These are phyloP conservation scores for Probosciger aterrimus DNA, from an alignment of 2,113 vertebrate genomes.

Conservation along the genomic window DNA sequence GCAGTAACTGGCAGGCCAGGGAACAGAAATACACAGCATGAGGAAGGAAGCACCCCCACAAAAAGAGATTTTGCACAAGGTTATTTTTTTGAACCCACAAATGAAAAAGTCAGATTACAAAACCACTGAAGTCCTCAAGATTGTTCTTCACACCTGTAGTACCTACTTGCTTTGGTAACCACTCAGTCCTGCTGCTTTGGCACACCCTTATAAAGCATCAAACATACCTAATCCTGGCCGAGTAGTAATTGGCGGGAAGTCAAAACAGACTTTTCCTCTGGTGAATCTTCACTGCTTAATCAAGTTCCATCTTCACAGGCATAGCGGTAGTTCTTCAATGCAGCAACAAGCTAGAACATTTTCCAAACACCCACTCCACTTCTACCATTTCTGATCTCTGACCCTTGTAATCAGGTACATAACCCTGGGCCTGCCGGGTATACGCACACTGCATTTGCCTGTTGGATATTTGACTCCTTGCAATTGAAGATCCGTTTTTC, in stretches of 20 bases:
- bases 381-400: not conserved
- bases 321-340: not conserved
- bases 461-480: constrained; percentile 34
- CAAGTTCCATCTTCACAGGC: not conserved
- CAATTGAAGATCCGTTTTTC: not conserved
- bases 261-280: not conserved
- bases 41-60: not conserved
- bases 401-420: not conserved
- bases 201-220: not conserved
- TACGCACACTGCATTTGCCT: not conserved
- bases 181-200: not conserved
- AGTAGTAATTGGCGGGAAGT: accelerated
- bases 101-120: not conserved
- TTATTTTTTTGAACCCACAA: not conserved
- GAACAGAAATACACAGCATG: not conserved
- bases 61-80: not conserved
- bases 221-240: not conserved
- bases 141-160: not conserved
- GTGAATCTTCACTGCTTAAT: not conserved
- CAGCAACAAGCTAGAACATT: not conserved
- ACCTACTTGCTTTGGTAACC: not conserved
- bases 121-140: not conserved
- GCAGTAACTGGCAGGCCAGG: not conserved
- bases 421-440: not conserved
- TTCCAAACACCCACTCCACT: not conserved